Base-by-base conservation (phyloP, 1,140 invertebrate species). In the Macrotrachela quadricornifera region DNA sequence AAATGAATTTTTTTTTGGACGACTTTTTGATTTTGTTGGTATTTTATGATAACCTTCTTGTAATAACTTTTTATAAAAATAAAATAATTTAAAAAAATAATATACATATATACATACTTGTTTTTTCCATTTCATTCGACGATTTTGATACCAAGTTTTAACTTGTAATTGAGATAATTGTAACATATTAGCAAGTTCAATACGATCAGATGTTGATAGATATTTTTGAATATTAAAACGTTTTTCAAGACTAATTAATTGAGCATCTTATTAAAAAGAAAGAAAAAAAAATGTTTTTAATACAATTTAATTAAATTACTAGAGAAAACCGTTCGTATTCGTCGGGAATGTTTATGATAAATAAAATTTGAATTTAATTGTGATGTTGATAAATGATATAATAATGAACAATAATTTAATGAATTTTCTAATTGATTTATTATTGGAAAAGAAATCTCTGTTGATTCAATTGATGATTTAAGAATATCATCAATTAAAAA, bases 141-240 rank as follows among this genome's bases (percentile, higher is more conserved):
- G 13, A 41, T 51, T 49, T 44, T 52, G 55, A 44, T 48, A 54
- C 70, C 69, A 72, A 0, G 72, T 74, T 58, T 73, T 75, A 6
- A 79, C 78, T 71, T 99, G 92, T 0, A 91, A 91, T 73, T 99
- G 90, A 1, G 85, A 91, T 3, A 99, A 74, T 60, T 84, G 85
- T 13, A 99, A 72, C 0, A 81, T 80, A 3, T 80, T 80, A 0
- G 92, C 91, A 44, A 99, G 69, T 63, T 95, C 88, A 10, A 95
- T 83, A 46, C 92, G 70, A 64, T 99, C 92, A 0, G 90, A 88
- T 0, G 91, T 96, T 10, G 86, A 92, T 13, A 97, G 74, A 70
- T 99, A 97, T 51, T 90, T 78, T 65, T 97, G 90, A 0, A 79
- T 79, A 61, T 94, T 87, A 65, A 97, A 97, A 36, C 87, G 76